phyloP scores from a whole-genome alignment of 2,113 vertebrate genomes.

The Lasiurus cinereus region DNA sequence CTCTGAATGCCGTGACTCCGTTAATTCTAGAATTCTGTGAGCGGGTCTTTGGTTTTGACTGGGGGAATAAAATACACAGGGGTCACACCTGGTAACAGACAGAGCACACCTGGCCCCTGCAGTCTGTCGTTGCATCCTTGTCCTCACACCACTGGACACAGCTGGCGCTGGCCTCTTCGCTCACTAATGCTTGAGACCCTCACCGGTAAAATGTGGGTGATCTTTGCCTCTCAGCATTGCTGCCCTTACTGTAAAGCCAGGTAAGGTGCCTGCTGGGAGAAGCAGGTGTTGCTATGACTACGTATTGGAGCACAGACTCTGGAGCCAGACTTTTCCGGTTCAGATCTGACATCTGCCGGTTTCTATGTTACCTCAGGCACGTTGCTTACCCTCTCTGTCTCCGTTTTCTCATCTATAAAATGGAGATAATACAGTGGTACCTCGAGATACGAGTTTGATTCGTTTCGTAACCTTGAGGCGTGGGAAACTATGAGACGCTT shows the following conservation, averaged over 20 bases:
- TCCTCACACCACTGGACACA: accelerated
- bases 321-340: background rate
- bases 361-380: background rate
- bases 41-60: background rate
- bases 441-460: too few species aligned
- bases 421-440: background rate
- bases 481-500: too few species aligned
- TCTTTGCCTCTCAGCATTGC: background rate
- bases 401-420: background rate
- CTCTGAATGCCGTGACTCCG: background rate
- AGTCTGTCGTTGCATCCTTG: accelerated
- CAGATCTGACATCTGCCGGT: background rate
- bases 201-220: background rate
- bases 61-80: background rate
- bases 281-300: background rate
- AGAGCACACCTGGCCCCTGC: background rate
- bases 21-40: background rate
- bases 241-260: background rate
- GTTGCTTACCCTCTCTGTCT: background rate
- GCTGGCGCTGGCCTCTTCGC: background rate
- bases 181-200: background rate
- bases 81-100: background rate
- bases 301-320: background rate
- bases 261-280: background rate
- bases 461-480: too few species aligned